phyloP scores from a whole-genome alignment of 2,113 vertebrate genomes.

The Syngnathus typhle region DNA sequence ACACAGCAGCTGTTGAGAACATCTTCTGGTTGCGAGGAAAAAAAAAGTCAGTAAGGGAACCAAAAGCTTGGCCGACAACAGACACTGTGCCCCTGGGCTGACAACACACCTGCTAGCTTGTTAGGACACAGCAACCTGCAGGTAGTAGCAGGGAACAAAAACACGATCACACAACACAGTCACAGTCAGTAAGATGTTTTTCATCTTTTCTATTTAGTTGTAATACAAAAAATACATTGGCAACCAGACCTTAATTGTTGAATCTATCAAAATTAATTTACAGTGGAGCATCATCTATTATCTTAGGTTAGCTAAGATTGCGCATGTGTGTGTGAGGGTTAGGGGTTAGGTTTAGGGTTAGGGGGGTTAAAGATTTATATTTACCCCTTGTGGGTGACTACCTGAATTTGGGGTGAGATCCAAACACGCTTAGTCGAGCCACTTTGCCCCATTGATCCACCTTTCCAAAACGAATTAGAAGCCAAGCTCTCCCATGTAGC shows the following conservation, averaged over 20 bases:
- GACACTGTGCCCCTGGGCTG: constrained; percentile 37
- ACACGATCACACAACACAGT: constrained; percentile 7
- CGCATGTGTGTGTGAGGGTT: no score
- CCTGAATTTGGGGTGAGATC: background rate
- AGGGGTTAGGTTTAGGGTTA: no score
- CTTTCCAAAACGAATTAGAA: background rate
- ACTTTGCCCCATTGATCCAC: background rate
- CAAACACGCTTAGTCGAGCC: background rate
- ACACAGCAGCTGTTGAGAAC: constrained; percentile 10
- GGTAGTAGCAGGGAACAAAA: constrained; percentile 20
- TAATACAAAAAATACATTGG: background rate
- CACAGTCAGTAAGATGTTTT: background rate
- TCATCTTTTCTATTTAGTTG: background rate
- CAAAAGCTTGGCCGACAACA: constrained; percentile 16
- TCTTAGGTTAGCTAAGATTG: background rate
- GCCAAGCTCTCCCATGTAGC: background rate
- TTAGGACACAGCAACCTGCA: constrained; percentile 42
- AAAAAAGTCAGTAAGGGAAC: constrained; percentile 8
- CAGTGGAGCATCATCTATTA: background rate
- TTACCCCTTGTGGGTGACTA: background rate
- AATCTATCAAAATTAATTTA: background rate
- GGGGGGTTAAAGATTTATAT: background rate
- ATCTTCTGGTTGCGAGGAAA: background rate
- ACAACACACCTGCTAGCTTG: constrained; percentile 24
- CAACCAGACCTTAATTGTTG: background rate